A percentile compares a stretch with the other conserved stretches of the same genome.
phyloP scores from a whole-genome alignment of 2,113 vertebrate species.

The Chionodraco myersi region DNA sequence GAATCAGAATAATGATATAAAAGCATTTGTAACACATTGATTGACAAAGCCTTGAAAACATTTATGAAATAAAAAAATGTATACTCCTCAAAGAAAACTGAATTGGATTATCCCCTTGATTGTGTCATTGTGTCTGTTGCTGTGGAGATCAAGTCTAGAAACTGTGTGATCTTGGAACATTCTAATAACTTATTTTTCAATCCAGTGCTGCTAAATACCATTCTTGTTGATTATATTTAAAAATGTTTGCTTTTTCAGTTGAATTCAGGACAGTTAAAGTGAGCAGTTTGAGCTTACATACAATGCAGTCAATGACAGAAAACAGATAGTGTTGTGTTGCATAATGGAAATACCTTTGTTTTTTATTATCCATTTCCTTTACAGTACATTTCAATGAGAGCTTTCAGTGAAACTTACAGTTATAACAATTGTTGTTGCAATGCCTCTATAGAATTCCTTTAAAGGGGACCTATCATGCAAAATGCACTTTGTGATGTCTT shows the following conservation, averaged over 20 bases:
- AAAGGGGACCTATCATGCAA: not conserved
- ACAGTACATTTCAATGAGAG: not conserved
- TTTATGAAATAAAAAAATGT: no score
- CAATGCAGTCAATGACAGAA: not conserved
- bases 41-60: no score
- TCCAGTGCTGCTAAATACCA: not conserved
- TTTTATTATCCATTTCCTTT: slow-evolving; percentile 25
- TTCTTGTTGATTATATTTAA: not conserved
- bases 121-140: no score
- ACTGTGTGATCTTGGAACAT: not conserved
- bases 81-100: not conserved
- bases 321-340: not conserved
- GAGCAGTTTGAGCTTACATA: no score
- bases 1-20: no score
- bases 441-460: not conserved
- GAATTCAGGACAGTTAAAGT: not conserved
- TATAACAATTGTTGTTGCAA: not conserved
- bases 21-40: no score
- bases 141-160: not conserved
- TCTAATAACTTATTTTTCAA: not conserved
- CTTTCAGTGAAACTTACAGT: not conserved
- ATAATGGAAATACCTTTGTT: not conserved
- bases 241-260: not conserved
- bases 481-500: no score
- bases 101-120: not conserved